Base-by-base conservation (phyloP, 2,888 invertebrate species). In the Aromia moschata region DNA sequence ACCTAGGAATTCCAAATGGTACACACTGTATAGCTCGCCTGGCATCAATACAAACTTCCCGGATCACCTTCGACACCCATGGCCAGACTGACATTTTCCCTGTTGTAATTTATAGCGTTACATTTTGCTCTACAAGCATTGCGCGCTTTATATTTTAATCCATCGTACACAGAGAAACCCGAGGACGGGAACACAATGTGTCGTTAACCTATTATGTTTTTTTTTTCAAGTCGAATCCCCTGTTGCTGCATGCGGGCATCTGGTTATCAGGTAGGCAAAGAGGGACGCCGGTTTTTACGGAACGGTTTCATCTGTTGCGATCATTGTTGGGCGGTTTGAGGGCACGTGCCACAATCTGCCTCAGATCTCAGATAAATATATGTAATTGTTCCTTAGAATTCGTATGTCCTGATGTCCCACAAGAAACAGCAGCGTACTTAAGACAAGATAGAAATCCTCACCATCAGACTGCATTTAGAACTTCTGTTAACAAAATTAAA, bases 341-440 rank as follows among this genome's bases (percentile, higher is more conserved):
- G 56, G 56, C 59, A 60, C 56, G 59, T 56, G 59, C 59, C 59
- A 38, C 38, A n/a, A n/a, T n/a, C n/a, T n/a, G n/a, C n/a, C n/a
- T n/a, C n/a, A n/a, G n/a, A n/a, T n/a, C n/a, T n/a, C n/a, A n/a
- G n/a, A n/a, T n/a, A n/a, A n/a, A n/a, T n/a, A n/a, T n/a, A n/a
- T n/a, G n/a, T n/a, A n/a, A n/a, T n/a, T n/a, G n/a, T n/a, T n/a
- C n/a, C n/a, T n/a, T n/a, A n/a, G n/a, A n/a, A n/a, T n/a, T n/a
- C n/a, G n/a, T n/a, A n/a, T n/a, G n/a, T n/a, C n/a, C n/a, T n/a
- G n/a, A n/a, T n/a, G n/a, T n/a, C n/a, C n/a, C n/a, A n/a, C n/a
- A n/a, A n/a, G n/a, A n/a, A n/a, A n/a, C n/a, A n/a, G n/a, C n/a
- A n/a, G n/a, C n/a, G n/a, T n/a, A n/a, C n/a, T n/a, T n/a, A n/a